Percentiles rank a stretch among this genome's conserved stretches.
Evolutionary conservation across 2,888 invertebrate species (phyloP).

Genomic region (Polylopha cassiicola): DNA sequence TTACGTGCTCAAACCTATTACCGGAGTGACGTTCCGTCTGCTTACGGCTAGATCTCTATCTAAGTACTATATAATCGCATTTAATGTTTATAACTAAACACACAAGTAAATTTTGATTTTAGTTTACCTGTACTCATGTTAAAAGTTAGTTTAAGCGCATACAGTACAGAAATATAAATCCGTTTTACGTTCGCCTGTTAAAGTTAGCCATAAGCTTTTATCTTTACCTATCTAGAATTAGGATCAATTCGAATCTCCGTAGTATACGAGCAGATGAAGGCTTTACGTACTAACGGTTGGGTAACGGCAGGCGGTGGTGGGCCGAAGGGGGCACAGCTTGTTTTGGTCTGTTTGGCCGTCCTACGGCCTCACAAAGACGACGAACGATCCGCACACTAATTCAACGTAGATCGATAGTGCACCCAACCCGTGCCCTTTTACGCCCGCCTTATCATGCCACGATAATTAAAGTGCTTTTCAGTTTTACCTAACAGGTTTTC

Average conservation of each 20-base stretch:
- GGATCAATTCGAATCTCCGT: conserved; percentile 31
- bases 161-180: too few species aligned
- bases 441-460: conserved; percentile 54
- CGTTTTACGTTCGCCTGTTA: too few species aligned
- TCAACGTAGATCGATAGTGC: conserved; percentile 76
- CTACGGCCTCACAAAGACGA: conserved; percentile 74
- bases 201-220: too few species aligned
- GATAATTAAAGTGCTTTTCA: conserved; percentile 61
- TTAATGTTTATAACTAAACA: too few species aligned
- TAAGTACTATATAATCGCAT: too few species aligned
- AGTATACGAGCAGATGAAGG: conserved; percentile 38
- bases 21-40: too few species aligned
- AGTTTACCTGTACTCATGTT: too few species aligned
- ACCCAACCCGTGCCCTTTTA: conserved; percentile 67
- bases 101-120: too few species aligned
- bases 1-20: conserved; percentile 9
- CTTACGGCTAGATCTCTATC: too few species aligned
- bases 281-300: conserved; percentile 57
- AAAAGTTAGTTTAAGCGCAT: too few species aligned
- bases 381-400: conserved; percentile 76
- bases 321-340: conserved; percentile 50
- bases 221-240: conserved; percentile 19
- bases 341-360: conserved; percentile 77
- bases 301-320: conserved; percentile 40
- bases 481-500: conserved; percentile 19